Evolutionary conservation across 2,113 vertebrate genomes (phyloP).

Genomic region (Coptodon bakossiorum): DNA sequence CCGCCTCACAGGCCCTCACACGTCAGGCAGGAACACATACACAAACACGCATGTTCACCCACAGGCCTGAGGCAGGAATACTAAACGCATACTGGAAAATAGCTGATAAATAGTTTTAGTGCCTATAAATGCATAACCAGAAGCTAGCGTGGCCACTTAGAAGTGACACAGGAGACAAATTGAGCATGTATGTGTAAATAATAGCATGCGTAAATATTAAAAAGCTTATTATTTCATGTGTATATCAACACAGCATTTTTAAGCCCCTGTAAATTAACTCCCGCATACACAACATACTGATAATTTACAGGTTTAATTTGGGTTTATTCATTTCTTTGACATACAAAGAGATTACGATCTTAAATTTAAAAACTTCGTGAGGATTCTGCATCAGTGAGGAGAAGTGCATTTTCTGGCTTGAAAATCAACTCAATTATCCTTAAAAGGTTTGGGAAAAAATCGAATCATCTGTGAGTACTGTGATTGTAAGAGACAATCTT

Average conservation of each 20-base stretch:
- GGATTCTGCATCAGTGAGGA: neutral
- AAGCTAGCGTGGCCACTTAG: neutral
- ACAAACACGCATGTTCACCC: slow-evolving; percentile 22
- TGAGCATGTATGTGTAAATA: neutral
- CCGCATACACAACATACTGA: neutral
- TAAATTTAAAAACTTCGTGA: neutral
- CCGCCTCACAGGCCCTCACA: slow-evolving; percentile 27
- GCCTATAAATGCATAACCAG: neutral
- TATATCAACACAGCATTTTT: neutral
- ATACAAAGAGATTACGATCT: neutral
- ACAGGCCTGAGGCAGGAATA: slow-evolving; percentile 8
- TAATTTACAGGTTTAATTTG: neutral
- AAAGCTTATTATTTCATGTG: neutral
- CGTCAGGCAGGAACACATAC: slow-evolving; percentile 7
- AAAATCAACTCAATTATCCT: slow-evolving; percentile 32
- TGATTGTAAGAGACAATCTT: neutral
- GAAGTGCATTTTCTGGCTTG: neutral
- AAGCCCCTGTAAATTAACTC: neutral
- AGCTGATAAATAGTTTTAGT: neutral
- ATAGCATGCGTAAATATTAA: neutral
- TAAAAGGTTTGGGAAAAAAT: slow-evolving; percentile 32
- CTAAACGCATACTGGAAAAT: neutral
- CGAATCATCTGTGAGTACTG: neutral
- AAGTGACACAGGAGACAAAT: neutral
- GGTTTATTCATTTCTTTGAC: neutral